phyloP scores from a whole-genome alignment of 2,797 vertebrate species.

The Silurus aristotelis region DNA sequence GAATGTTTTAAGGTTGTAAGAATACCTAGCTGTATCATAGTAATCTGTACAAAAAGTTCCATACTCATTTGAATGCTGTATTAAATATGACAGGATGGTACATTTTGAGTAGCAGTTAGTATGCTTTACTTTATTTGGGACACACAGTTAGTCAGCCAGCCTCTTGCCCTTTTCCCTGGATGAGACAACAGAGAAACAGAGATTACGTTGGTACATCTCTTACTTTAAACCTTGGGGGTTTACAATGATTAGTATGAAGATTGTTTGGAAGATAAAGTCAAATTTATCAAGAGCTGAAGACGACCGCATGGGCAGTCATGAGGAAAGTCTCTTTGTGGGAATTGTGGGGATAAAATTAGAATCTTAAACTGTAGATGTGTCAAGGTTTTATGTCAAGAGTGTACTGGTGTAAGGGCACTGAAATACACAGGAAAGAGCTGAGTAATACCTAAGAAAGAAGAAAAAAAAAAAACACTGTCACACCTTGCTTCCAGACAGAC shows the following conservation, averaged over 20 bases:
- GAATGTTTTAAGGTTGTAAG: neutral
- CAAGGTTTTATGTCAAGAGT: neutral
- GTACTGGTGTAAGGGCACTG: neutral
- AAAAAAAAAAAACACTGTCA: neutral
- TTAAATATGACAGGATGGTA: neutral
- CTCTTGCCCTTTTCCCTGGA: constrained; percentile 40
- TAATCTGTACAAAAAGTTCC: neutral
- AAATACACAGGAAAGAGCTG: neutral
- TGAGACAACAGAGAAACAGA: constrained; percentile 24
- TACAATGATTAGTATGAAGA: neutral
- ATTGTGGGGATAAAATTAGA: constrained; percentile 4
- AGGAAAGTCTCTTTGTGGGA: neutral
- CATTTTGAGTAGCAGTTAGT: neutral
- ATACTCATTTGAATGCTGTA: neutral
- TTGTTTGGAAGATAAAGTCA: constrained; percentile 16
- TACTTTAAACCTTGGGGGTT: neutral
- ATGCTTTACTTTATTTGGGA: neutral
- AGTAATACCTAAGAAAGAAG: neutral
- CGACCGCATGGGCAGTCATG: neutral
- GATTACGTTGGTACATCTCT: neutral
- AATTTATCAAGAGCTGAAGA: constrained; percentile 25
- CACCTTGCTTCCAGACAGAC: neutral
- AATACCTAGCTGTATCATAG: neutral
- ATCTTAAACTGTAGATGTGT: constrained; percentile 1
- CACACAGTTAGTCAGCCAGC: neutral